Conservation (phyloP, 2,888 invertebrate species). For the Sinopyrophorus schimmeli region DNA sequence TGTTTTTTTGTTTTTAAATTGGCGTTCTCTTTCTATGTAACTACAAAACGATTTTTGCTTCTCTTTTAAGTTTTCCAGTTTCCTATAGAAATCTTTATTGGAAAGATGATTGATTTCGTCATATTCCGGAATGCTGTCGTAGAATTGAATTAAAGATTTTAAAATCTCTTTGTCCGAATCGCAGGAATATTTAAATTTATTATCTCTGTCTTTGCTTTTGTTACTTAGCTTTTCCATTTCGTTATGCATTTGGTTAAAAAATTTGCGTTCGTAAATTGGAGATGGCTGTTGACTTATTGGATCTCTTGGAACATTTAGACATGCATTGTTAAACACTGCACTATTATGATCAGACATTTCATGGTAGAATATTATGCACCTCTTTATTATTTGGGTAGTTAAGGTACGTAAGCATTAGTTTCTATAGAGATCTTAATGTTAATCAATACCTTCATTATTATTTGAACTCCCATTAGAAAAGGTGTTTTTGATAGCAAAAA, state of each 20-base stretch:
- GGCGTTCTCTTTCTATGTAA: slow-evolving; percentile 43
- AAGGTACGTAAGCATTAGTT: slow-evolving; percentile 4
- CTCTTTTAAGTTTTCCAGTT: slow-evolving; percentile 67
- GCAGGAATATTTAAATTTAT: slow-evolving; percentile 50
- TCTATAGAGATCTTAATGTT: no score
- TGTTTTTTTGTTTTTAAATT: slow-evolving; percentile 43
- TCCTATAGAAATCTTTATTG: slow-evolving; percentile 74
- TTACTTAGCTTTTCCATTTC: slow-evolving; percentile 44
- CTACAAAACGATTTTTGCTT: slow-evolving; percentile 61
- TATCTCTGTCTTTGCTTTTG: slow-evolving; percentile 52
- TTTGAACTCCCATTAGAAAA: no score
- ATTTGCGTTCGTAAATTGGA: slow-evolving; percentile 68
- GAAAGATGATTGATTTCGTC: slow-evolving; percentile 76
- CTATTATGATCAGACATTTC: slow-evolving; percentile 57
- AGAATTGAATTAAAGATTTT: slow-evolving; percentile 69
- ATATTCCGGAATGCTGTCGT: slow-evolving; percentile 80
- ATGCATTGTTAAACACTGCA: slow-evolving; percentile 71
- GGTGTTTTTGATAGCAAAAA: no score
- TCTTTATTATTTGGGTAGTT: slow-evolving; percentile 2
- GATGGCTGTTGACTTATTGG: slow-evolving; percentile 73
- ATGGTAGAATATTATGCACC: background rate
- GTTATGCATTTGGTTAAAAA: slow-evolving; percentile 48
- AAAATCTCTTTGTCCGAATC: slow-evolving; percentile 58
- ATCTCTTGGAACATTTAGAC: slow-evolving; percentile 72
- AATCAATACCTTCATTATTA: no score